Conservation (phyloP, 1,140 invertebrate genomes). For the Cotesia typhae region DNA sequence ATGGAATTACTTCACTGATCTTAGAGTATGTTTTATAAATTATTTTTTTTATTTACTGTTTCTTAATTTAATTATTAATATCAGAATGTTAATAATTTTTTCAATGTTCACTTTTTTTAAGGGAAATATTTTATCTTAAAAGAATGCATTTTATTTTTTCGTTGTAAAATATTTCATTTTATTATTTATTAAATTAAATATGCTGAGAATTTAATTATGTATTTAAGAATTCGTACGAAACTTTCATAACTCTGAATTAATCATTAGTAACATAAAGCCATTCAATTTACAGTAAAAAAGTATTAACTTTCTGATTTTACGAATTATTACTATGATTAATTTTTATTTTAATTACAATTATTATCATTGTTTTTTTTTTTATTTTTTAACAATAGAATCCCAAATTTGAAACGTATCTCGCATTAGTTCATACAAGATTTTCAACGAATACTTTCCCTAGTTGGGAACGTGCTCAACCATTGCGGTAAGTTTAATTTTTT, state of each 20-base stretch:
- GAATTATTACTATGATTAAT: slow-evolving; percentile 23
- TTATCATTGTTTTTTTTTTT: slow-evolving; percentile 32
- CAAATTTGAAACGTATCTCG: slow-evolving; percentile 92
- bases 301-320: slow-evolving; percentile 19
- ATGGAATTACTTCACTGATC: slow-evolving; percentile 82
- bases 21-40: slow-evolving; percentile 64
- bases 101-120: not conserved
- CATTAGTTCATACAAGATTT: slow-evolving; percentile 95
- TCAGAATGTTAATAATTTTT: no score
- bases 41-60: not conserved
- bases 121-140: no score
- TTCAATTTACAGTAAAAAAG: not conserved
- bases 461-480: slow-evolving; percentile 98
- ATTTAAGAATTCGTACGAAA: no score
- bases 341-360: slow-evolving; percentile 7
- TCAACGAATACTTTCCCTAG: slow-evolving; percentile 99
- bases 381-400: slow-evolving; percentile 66
- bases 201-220: no score
- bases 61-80: no score
- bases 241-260: no score
- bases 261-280: no score
- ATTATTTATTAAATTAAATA: not conserved
- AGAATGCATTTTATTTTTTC: no score
- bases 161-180: not conserved
- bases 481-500: slow-evolving; percentile 73